Percentiles rank a stretch among this genome's conserved stretches.
Evolutionary conservation across 2,888 invertebrate genomes (phyloP).

Genomic region (Campoplex capitator): DNA sequence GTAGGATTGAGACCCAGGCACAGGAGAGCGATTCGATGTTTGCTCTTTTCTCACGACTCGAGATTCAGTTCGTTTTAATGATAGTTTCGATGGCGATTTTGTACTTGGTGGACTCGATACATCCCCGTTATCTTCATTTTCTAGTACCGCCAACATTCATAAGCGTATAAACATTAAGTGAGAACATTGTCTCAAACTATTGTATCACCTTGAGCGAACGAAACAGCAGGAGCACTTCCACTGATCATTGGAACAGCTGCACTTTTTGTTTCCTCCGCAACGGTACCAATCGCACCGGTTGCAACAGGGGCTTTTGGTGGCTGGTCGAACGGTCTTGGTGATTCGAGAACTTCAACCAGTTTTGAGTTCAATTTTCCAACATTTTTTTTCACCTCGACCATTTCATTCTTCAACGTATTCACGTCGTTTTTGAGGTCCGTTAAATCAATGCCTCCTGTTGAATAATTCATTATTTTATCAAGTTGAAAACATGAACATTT

Average conservation of each 20-base stretch:
- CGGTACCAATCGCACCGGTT: neutral
- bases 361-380: slow-evolving; percentile 66
- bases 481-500: neutral
- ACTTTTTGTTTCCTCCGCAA: neutral
- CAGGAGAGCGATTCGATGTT: neutral
- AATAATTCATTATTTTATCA: neutral
- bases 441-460: slow-evolving; percentile 68
- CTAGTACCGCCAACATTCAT: neutral
- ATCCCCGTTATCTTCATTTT: slow-evolving; percentile 23
- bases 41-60: slow-evolving; percentile 26
- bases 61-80: slow-evolving; percentile 6
- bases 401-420: slow-evolving; percentile 66
- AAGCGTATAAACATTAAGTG: neutral
- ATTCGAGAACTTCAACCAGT: slow-evolving; percentile 27
- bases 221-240: neutral
- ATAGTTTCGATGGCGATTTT: slow-evolving; percentile 7
- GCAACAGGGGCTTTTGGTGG: neutral
- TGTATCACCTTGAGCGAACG: neutral
- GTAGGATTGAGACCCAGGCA: slow-evolving; percentile 3
- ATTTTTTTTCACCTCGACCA: slow-evolving; percentile 66
- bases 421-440: slow-evolving; percentile 70
- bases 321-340: slow-evolving; percentile 3
- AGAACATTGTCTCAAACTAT: neutral
- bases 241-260: neutral
- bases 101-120: slow-evolving; percentile 24